These are phyloP conservation scores for Galerucella pusilla DNA, from an alignment of 2,888 invertebrate species.

Conservation along the genomic window DNA sequence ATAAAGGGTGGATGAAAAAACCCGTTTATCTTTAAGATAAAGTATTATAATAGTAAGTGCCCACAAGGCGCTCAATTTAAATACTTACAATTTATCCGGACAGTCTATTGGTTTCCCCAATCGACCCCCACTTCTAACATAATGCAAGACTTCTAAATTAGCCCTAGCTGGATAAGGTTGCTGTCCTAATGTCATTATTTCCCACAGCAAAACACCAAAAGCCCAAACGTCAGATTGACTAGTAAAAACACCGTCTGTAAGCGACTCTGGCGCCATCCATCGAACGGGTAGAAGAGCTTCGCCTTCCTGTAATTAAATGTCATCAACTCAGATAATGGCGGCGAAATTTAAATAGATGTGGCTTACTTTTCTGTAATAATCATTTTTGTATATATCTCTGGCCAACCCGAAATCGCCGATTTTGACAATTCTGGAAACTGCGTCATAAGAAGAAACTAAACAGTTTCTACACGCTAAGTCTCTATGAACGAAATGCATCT, in stretches of 20 bases:
- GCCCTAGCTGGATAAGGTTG: constrained; percentile 96
- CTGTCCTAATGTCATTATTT: constrained; percentile 94
- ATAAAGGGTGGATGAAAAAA: no score
- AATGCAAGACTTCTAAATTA: constrained; percentile 91
- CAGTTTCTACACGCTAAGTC: constrained; percentile 98
- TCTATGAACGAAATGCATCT: constrained; percentile 96
- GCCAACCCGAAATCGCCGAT: constrained; percentile 98
- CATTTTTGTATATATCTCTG: constrained; percentile 95
- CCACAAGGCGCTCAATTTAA: neutral
- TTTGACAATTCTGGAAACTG: constrained; percentile 84
- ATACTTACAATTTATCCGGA: constrained; percentile 79
- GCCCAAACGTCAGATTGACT: constrained; percentile 98
- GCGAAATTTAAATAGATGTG: neutral
- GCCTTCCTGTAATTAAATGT: constrained; percentile 64
- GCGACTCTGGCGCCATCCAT: constrained; percentile 98
- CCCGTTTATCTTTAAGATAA: no score
- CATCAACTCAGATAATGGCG: neutral
- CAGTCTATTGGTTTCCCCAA: constrained; percentile 86
- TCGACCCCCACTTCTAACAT: constrained; percentile 88
- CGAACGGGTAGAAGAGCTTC: constrained; percentile 88
- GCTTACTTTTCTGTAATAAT: constrained; percentile 87
- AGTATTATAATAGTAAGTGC: no score
- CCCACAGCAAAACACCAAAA: constrained; percentile 95
- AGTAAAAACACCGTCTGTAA: constrained; percentile 96
- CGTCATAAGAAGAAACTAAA: constrained; percentile 80